These are phyloP conservation scores for Oceanodroma leucorhoa DNA, from an alignment of 2,797 vertebrate genomes.

Conservation along the genomic window DNA sequence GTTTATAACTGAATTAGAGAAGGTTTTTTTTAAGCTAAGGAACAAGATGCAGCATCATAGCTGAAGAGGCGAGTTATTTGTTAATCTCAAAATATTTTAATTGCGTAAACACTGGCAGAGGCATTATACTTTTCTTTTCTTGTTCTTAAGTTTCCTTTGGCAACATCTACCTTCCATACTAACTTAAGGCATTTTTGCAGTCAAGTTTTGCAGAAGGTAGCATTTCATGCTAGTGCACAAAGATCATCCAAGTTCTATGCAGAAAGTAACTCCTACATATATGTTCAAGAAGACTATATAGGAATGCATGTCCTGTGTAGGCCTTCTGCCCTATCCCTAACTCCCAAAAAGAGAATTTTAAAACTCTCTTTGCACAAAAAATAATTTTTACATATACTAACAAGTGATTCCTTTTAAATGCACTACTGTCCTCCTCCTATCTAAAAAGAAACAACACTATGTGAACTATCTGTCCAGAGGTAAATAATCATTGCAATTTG, in stretches of 20 bases:
- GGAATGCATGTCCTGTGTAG: background rate
- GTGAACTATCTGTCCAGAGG: background rate
- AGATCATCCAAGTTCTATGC: background rate
- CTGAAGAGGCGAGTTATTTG: rapidly evolving
- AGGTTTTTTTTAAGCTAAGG: background rate
- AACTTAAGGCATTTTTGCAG: background rate
- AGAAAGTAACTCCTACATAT: background rate
- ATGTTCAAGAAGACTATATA: background rate
- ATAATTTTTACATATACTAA: background rate
- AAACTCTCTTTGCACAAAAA: background rate
- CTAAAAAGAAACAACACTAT: background rate
- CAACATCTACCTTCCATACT: background rate
- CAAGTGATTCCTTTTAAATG: background rate
- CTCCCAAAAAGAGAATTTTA: background rate
- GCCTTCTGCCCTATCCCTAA: background rate
- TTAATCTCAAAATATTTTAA: background rate
- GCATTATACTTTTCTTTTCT: background rate
- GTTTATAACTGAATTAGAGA: background rate
- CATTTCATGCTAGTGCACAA: background rate
- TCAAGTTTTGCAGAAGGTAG: background rate
- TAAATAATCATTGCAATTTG: background rate
- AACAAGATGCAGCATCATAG: background rate
- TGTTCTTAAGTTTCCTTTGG: background rate
- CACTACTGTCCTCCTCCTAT: background rate
- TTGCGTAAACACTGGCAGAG: background rate